Percentiles rank a stretch among this genome's conserved stretches.
Conservation (phyloP, 2,888 invertebrate species). For the Stegophylla sp. region DNA sequence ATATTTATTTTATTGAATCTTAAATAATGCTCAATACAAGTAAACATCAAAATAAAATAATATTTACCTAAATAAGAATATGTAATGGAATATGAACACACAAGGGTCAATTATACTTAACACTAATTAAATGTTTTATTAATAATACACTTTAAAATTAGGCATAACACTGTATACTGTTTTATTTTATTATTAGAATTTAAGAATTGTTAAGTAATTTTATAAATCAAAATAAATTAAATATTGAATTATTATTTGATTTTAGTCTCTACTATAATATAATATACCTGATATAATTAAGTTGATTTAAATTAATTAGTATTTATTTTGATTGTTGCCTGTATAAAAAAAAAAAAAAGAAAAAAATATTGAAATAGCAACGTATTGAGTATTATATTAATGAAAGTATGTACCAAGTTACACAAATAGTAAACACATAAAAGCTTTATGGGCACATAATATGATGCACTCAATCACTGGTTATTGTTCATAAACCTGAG, state of each 20-base stretch:
- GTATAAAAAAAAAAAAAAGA: no score
- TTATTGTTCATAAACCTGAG: no score
- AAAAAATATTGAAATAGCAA: no score
- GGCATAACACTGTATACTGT: background rate
- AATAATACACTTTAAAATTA: slow-evolving; percentile 11
- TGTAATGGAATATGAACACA: slow-evolving; percentile 19
- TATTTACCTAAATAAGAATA: background rate
- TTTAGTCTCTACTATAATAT: no score
- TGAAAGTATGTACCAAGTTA: no score
- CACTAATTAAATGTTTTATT: slow-evolving; percentile 3
- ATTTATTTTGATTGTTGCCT: no score
- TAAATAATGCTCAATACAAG: slow-evolving; percentile 32
- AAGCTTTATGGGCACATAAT: no score
- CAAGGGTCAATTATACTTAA: slow-evolving; percentile 46
- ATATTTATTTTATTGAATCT: background rate
- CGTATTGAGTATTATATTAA: no score
- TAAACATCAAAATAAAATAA: slow-evolving; percentile 19
- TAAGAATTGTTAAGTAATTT: slow-evolving; percentile 47
- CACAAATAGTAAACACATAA: no score
- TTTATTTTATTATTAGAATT: slow-evolving; percentile 43
- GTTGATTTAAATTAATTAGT: background rate
- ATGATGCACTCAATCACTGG: no score
- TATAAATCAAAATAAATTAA: slow-evolving; percentile 31
- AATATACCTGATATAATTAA: background rate
- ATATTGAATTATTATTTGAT: background rate